Percentiles rank a stretch among this genome's conserved stretches.
Conservation (phyloP, 2,797 vertebrate genomes). For the Amblyraja radiata region DNA sequence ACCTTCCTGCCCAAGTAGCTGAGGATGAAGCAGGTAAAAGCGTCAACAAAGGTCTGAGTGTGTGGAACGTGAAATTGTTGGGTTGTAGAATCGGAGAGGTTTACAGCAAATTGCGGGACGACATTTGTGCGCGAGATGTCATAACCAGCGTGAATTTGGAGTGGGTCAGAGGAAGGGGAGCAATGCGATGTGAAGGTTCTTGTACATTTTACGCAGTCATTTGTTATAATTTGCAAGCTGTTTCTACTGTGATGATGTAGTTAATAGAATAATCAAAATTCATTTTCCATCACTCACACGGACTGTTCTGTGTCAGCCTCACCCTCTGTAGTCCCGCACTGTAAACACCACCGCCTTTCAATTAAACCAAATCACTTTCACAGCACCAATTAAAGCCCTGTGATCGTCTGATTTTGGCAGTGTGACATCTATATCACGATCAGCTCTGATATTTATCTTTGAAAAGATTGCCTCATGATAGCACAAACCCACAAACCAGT, state of each 20-base stretch:
- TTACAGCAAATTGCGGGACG: not conserved
- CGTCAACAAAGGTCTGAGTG: too few species aligned
- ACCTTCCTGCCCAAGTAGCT: not conserved
- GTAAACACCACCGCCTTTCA: not conserved
- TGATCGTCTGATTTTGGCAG: not conserved
- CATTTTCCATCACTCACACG: not conserved
- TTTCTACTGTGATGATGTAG: not conserved
- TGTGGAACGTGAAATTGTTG: too few species aligned
- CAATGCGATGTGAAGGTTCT: not conserved
- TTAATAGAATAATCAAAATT: not conserved
- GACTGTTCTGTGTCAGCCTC: not conserved
- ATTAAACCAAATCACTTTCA: slow-evolving; percentile 19
- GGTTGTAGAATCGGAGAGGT: too few species aligned
- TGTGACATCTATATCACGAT: slow-evolving; percentile 8
- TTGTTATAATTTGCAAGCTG: not conserved
- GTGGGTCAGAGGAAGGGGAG: not conserved
- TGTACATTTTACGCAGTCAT: not conserved
- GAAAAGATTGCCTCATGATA: not conserved
- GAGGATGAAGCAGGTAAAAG: not conserved
- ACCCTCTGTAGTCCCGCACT: not conserved
- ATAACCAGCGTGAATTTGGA: not conserved
- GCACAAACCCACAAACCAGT: not conserved
- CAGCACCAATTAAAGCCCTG: not conserved
- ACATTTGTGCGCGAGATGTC: not conserved
- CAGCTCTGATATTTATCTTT: slow-evolving; percentile 6